These are phyloP conservation scores for Acleris emargana DNA, from an alignment of 2,888 invertebrate genomes.

Conservation along the genomic window DNA sequence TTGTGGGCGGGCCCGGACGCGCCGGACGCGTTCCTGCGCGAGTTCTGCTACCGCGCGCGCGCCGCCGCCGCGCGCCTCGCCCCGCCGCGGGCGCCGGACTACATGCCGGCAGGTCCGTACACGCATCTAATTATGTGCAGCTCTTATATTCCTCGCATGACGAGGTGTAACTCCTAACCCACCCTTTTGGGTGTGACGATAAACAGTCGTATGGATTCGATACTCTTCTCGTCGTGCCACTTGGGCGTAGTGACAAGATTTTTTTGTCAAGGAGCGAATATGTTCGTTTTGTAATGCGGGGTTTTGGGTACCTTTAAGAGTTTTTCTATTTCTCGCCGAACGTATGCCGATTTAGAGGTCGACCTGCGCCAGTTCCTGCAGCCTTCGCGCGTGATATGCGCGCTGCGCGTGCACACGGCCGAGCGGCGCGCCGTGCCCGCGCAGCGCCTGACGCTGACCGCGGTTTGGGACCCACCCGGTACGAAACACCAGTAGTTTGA, in stretches of 20 bases:
- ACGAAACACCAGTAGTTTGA: background rate
- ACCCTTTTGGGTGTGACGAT: no score
- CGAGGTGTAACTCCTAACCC: no score
- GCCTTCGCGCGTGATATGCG: constrained; percentile 60
- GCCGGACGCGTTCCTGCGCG: constrained; percentile 61
- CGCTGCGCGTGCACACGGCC: constrained; percentile 61
- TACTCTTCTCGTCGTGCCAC: no score
- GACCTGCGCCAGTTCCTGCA: constrained; percentile 63
- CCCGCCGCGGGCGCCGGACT: constrained; percentile 33
- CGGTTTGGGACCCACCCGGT: constrained; percentile 51
- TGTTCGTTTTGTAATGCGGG: no score
- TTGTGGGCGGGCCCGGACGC: constrained; percentile 65
- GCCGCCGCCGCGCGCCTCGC: constrained; percentile 54
- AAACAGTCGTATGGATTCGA: no score
- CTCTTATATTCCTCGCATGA: no score
- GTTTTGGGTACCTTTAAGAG: no score
- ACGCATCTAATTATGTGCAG: no score
- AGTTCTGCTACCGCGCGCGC: constrained; percentile 65
- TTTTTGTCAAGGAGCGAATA: no score
- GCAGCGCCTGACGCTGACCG: constrained; percentile 48
- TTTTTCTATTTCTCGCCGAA: background rate
- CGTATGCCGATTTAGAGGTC: constrained; percentile 52
- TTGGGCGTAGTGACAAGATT: no score
- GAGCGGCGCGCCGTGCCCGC: constrained; percentile 44
- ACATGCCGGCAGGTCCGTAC: constrained; percentile 30